phyloP scores from a whole-genome alignment of 2,888 invertebrate genomes.

The Erebia ligea region DNA sequence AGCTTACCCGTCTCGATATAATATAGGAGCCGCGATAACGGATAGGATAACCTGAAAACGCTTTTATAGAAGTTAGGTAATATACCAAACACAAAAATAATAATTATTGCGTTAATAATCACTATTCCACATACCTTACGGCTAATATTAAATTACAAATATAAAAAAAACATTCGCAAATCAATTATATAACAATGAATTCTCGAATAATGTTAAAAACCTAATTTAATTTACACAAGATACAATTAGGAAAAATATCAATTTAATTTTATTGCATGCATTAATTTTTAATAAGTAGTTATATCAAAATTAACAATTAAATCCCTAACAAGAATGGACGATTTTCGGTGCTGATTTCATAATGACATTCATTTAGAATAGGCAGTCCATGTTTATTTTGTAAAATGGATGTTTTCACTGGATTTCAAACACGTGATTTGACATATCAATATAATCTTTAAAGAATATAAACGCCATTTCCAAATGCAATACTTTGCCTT shows the following conservation, averaged over 20 bases:
- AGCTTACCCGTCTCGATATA: not conserved
- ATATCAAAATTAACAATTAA: constrained; percentile 67
- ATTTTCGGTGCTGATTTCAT: constrained; percentile 51
- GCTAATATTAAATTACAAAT: constrained; percentile 66
- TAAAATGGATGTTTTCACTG: not conserved
- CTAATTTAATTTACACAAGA: constrained; percentile 62
- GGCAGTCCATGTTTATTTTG: not conserved
- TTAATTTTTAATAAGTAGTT: constrained; percentile 46
- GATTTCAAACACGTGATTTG: too few relatives aligned
- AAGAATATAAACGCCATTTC: not conserved
- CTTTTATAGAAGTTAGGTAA: constrained; percentile 32
- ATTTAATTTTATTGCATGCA: constrained; percentile 78
- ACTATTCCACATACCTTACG: constrained; percentile 48
- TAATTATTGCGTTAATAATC: constrained; percentile 60
- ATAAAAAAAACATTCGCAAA: constrained; percentile 58
- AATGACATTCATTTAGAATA: not conserved
- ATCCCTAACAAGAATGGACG: constrained; percentile 73
- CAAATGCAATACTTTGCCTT: not conserved
- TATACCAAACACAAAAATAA: constrained; percentile 38
- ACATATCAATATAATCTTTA: too few relatives aligned
- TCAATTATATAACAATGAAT: constrained; percentile 68
- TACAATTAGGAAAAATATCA: constrained; percentile 73
- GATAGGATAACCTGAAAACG: not conserved
- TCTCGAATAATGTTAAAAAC: constrained; percentile 63
- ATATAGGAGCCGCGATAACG: not conserved